These are phyloP conservation scores for Lepidostoma basale DNA, from an alignment of 1,140 invertebrate species.

Conservation along the genomic window DNA sequence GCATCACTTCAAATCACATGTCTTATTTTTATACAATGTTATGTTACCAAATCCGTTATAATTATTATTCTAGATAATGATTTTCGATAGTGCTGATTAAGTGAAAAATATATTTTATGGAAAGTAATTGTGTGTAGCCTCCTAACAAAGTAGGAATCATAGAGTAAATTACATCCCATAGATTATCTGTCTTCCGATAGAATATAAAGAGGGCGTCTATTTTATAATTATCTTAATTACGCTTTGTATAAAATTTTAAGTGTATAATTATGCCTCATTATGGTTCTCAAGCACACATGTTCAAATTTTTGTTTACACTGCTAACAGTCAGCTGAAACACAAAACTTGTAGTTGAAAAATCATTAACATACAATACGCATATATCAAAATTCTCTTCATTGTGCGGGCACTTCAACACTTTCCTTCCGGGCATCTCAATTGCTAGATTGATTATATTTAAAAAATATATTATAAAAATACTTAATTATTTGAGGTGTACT, in stretches of 20 bases:
- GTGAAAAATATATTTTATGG: too few species aligned
- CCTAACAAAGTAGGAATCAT: too few species aligned
- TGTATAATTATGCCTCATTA: constrained; percentile 29
- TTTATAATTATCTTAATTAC: constrained; percentile 23
- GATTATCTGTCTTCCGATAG: constrained; percentile 4
- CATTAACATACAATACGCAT: constrained; percentile 27
- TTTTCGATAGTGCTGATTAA: too few species aligned
- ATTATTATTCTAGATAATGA: too few species aligned
- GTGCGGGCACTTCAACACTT: background rate
- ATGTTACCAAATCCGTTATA: too few species aligned
- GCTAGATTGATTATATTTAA: background rate
- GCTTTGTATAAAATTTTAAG: constrained; percentile 18
- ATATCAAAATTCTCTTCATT: constrained; percentile 1
- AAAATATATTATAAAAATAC: background rate
- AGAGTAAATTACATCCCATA: background rate
- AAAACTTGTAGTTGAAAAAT: constrained; percentile 25
- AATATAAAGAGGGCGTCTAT: background rate
- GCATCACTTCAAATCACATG: too few species aligned
- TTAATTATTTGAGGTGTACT: background rate
- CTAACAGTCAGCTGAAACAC: constrained; percentile 15
- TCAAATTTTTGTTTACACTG: constrained; percentile 26
- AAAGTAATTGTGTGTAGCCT: too few species aligned
- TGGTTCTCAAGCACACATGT: constrained; percentile 21
- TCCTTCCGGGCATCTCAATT: too few species aligned
- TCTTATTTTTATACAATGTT: too few species aligned